Base-by-base conservation (phyloP, 2,797 vertebrate genomes). In the Strix occidentalis region DNA sequence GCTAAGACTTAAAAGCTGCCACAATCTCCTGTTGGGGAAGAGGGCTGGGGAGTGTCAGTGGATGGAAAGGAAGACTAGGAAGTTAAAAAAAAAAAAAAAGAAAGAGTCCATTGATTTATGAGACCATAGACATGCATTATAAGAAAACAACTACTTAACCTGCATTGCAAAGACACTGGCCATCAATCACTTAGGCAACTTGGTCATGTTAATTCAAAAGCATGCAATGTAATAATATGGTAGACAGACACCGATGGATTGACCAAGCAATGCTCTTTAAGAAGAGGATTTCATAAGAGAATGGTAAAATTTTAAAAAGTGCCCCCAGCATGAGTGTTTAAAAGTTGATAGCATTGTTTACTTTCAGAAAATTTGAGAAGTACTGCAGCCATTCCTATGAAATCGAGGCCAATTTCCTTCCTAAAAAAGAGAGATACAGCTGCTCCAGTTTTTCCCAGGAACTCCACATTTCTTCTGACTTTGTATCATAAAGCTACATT, bases 91-190 rank as follows among this genome's bases (percentile, higher is more conserved):
- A 45, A 45, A 68, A 29, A 58, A 69, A 85, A 89, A 57, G 2
- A 6, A 14, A 39, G 6, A 91, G 28, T 60, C 46, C 19, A 15
- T 35, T 93, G 82, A 91, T 90, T 92, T 92, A 92, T 77, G 81
- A 92, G 71, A 74, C 64, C 61, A 87, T 3, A 92, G 65, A 94
- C 60, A 74, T 12, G 14, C 57, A 80, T 74, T 88, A 78, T 81
- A 82, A 79, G 78, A 80, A 85, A 95, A 90, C 0, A 0, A 71
- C 57, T 87, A 80, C 81, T 94, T 92, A 93, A 92, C 89, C 92
- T 92, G 89, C 77, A 92, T 90, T 84, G 92, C 60, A 83, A 89
- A 92, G 92, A 89, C 78, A 89, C 28, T 14, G 51, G 45, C 57
- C 78, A 92, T 77, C 78, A 80, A 89, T 95, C 86, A 94, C 61